Conservation (phyloP, 2,113 vertebrate genomes). For the crab-eating macaque (Macaca fascicularis) region DNA sequence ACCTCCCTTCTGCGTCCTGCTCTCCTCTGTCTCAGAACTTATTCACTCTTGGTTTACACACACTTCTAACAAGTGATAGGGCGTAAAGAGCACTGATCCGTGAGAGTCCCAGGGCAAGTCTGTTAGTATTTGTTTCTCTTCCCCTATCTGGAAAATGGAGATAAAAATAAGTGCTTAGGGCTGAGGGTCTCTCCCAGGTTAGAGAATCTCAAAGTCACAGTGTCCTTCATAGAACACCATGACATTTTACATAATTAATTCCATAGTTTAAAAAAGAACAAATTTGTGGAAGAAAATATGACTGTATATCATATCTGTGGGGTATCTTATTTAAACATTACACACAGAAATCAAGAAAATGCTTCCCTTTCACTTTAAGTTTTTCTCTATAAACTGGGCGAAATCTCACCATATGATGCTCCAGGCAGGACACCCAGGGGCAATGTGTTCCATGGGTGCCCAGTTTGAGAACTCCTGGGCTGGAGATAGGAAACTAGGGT, state of each 20-base stretch:
- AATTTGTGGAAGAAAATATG: background rate
- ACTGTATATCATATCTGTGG: background rate
- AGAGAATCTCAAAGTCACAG: background rate
- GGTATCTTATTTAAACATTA: background rate
- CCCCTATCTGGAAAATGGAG: background rate
- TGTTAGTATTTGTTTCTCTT: background rate
- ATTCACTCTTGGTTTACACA: background rate
- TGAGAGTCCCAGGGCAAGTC: background rate
- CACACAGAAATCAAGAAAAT: background rate
- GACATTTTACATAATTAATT: background rate
- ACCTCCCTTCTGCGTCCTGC: background rate
- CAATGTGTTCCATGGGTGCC: too few species aligned
- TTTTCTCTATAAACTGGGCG: background rate
- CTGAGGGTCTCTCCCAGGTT: background rate
- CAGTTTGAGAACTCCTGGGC: background rate
- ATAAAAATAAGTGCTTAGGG: background rate
- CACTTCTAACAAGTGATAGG: background rate
- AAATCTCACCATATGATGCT: background rate
- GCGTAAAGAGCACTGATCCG: accelerated
- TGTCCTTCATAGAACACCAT: background rate
- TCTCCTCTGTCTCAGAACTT: background rate
- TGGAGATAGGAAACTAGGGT: background rate
- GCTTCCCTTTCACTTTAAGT: background rate
- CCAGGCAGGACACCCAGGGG: background rate
- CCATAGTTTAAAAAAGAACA: background rate